phyloP scores from a whole-genome alignment of 1,140 invertebrate genomes.

The Zaprionus gabonicus region DNA sequence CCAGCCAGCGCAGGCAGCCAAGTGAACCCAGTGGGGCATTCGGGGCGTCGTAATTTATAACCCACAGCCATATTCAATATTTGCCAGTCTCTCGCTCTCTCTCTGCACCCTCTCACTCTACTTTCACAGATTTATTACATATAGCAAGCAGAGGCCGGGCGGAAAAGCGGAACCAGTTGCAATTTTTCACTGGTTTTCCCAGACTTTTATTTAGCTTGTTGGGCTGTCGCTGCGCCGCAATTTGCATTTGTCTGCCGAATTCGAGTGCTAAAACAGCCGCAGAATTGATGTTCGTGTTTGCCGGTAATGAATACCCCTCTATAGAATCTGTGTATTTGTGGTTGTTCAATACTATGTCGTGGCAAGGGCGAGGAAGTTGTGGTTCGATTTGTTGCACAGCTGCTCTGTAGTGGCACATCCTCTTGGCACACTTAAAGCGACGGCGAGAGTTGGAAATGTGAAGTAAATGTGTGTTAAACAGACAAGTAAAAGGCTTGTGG shows the following conservation, averaged over 20 bases:
- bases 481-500: not conserved
- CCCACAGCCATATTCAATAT: conserved; percentile 81
- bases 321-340: conserved; percentile 57
- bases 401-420: conserved; percentile 16
- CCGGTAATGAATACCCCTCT: conserved; percentile 72
- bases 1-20: conserved; percentile 38
- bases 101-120: not conserved
- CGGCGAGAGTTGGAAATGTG: too few species aligned
- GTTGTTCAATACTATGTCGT: conserved; percentile 8
- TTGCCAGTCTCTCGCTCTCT: conserved; percentile 52
- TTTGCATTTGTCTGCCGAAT: conserved; percentile 69
- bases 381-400: conserved; percentile 43
- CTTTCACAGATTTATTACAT: conserved; percentile 14
- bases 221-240: conserved; percentile 59
- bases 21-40: conserved; percentile 25
- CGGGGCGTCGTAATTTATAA: conserved; percentile 75
- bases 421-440: not conserved
- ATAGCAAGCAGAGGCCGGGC: not conserved
- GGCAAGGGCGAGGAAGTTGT: not conserved
- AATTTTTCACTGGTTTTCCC: conserved; percentile 40
- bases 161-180: conserved; percentile 7
- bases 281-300: conserved; percentile 69
- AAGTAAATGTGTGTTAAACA: not conserved
- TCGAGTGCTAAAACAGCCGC: conserved; percentile 57
- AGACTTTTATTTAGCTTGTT: conserved; percentile 72